Evolutionary conservation across 2,797 vertebrate species (phyloP), one percentile per base, ranked within the genome.

Genomic region (Carduelis carduelis): DNA sequence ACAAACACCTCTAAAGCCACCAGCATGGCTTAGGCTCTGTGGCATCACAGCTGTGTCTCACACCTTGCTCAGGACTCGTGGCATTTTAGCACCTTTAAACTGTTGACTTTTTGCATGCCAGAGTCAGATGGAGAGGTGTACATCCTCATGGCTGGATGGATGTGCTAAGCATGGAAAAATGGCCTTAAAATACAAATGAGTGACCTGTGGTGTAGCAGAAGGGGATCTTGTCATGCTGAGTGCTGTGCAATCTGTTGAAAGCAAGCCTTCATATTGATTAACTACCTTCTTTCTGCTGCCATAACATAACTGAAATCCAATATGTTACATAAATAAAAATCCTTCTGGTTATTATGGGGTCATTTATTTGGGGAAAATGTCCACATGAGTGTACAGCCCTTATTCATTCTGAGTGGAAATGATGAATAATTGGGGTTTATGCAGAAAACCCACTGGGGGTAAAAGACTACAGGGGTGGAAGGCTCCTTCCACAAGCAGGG

Each of bases 231-330:
- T 91, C 95, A 72, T 74, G 96, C 94, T 91, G 95, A 95, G 93
- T 87, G 86, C 86, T 87, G 71, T 80, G 91, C 91, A 93, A 78
- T 96, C 95, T 96, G 96, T 95, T 96, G 96, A 97, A 95, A 97
- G 95, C 83, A 88, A 96, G 87, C 83, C 93, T 97, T 96, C 96
- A 97, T 95, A 90, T 93, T 97, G 95, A 97, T 96, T 94, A 97
- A 96, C 93, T 96, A 95, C 94, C 87, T 96, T 80, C 94, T 95
- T 91, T 95, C 94, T 94, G 37, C 93, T 96, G 86, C 88, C 89
- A 95, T 90, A 96, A 95, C 94, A 95, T 93, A 96, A 96, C 93
- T 95, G 94, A 96, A 96, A 96, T 96, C 91, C 94, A 96, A 95
- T 95, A 95, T 65, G 88, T 95, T 96, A 95, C 91, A 95, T 95